phyloP scores from a whole-genome alignment of 2,113 vertebrate species.

The Casuarius casuarius region DNA sequence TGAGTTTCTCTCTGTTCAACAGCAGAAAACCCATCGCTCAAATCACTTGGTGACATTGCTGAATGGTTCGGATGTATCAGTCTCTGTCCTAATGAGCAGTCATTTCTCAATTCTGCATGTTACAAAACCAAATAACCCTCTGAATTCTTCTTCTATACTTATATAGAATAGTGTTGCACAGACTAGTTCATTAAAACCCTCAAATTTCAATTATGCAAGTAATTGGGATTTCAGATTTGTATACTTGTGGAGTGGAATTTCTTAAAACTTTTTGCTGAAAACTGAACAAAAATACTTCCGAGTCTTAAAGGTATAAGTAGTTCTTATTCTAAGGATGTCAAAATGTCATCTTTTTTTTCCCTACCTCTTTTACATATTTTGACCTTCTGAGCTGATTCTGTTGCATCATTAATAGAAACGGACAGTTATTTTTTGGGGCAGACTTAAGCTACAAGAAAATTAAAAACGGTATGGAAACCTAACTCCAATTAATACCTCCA shows the following conservation, averaged over 20 bases:
- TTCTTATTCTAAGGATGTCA: neutral
- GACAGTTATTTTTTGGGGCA: neutral
- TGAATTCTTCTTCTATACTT: neutral
- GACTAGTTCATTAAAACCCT: neutral
- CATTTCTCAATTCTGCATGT: neutral
- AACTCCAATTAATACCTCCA: neutral
- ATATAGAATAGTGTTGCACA: neutral
- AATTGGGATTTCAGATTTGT: neutral
- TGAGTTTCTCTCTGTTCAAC: neutral
- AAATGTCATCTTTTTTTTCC: accelerated
- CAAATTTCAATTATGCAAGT: neutral
- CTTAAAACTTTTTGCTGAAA: slow-evolving; percentile 1
- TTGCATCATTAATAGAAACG: neutral
- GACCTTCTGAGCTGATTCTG: neutral
- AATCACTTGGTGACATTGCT: neutral
- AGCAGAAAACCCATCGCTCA: neutral
- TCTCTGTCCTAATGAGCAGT: neutral
- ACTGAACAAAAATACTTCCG: neutral
- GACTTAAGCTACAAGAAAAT: neutral
- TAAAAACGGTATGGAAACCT: neutral
- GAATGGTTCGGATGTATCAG: neutral
- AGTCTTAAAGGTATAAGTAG: neutral
- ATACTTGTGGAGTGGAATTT: neutral
- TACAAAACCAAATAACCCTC: neutral
- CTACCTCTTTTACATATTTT: neutral